These are phyloP conservation scores for Masnerella sp. DNA, from an alignment of 2,888 invertebrate genomes.

Conservation along the genomic window DNA sequence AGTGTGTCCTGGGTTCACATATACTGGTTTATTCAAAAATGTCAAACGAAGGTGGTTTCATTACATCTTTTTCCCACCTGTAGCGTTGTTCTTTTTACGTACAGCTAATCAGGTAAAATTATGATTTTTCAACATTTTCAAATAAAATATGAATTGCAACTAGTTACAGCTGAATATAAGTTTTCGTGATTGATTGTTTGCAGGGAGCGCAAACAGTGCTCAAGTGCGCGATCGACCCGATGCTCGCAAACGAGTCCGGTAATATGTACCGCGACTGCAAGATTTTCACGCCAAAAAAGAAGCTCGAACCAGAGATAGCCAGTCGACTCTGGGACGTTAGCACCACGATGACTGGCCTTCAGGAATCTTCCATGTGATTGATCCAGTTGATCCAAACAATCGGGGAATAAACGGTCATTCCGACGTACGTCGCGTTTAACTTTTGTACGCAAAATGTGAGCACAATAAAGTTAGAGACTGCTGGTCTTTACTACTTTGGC, in stretches of 20 bases:
- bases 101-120: conserved; percentile 85
- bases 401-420: too few relatives aligned
- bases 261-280: conserved; percentile 87
- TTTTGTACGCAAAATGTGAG: conserved; percentile 45
- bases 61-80: conserved; percentile 84
- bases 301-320: conserved; percentile 82
- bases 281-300: conserved; percentile 81
- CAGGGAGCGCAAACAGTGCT: conserved; percentile 90
- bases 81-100: conserved; percentile 85
- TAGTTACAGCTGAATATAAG: neutral
- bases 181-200: conserved; percentile 61
- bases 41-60: conserved; percentile 83
- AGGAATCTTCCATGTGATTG: conserved; percentile 51
- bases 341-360: conserved; percentile 78
- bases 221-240: conserved; percentile 85
- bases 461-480: conserved; percentile 44
- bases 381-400: too few relatives aligned
- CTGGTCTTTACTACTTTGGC: too few relatives aligned
- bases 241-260: conserved; percentile 82
- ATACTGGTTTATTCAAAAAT: conserved; percentile 86
- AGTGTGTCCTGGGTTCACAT: conserved; percentile 89
- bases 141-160: too few relatives aligned
- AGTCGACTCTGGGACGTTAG: conserved; percentile 85
- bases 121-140: too few relatives aligned
- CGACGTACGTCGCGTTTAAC: conserved; percentile 15